Base-by-base conservation (phyloP, 2,888 invertebrate genomes). In the Ypsolopha sequella region DNA sequence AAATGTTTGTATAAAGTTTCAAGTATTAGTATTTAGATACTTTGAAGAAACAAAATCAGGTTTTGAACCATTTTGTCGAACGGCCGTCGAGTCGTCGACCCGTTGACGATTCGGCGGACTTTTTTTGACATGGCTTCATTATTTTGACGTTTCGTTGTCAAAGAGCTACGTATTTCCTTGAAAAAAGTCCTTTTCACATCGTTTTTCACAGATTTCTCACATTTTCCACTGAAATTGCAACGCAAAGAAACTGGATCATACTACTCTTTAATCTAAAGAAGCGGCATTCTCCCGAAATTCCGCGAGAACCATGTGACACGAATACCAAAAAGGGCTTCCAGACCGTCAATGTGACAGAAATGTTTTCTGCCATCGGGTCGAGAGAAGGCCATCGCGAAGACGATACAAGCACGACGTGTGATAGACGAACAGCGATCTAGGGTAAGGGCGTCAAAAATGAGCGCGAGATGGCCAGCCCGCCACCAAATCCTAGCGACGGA, bases 91-190 rank as follows among this genome's bases (percentile, higher is more conserved):
- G 47, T 36, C 47, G 47, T 47, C 47, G 47, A 47, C 47, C 47
- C 55, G 53, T 54, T 44, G 73, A 76, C 73, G 70, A 79, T 78
- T 80, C 79, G 74, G 81, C 81, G 80, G 76, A 79, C 76, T 82
- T 82, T 82, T 81, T 85, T 81, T 82, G 84, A 80, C 81, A 85
- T 85, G 79, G 79, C 80, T 79, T 80, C 80, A 84, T 81, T 86
- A 87, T 87, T 87, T 87, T 87, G 87, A 87, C 87, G 80, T 84
- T 82, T 86, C 74, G 78, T 78, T 87, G 86, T 86, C 85, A 78
- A 86, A 82, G 79, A 80, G 82, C 84, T 85, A 82, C 84, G 80
- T 86, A 84, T 86, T 84, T 85, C 78, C 69, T 70, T 66, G 69
- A 71, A 72, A 79, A 80, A 76, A 69, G 68, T 58, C 66, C 68